Evolutionary conservation across 2,113 vertebrate species (phyloP), one percentile per base, ranked within the genome.

Genomic region (Myotis davidii): DNA sequence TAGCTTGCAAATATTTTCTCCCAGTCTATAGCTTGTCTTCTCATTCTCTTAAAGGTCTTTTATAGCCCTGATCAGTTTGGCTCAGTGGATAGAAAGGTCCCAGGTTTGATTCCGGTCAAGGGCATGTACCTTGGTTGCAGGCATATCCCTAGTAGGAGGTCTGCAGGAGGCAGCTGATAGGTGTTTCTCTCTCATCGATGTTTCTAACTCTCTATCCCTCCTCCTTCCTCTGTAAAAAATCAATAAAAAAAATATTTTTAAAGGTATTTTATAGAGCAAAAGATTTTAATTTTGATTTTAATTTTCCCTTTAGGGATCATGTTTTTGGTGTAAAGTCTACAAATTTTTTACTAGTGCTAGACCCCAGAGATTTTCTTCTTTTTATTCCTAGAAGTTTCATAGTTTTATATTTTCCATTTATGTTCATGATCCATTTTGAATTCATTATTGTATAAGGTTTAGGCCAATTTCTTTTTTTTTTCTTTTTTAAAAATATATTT

Each of bases 331-430:
- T 74, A 56, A 92, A 85, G n/a, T 85, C 54, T 25, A 85, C 81
- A 34, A 77, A 32, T 0, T n/a, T 79, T 90, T 73, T 85, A 25
- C 37, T 45, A 93, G 37, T 74, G 27, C 11, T 70, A 72, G 32
- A 23, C 25, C 29, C 13, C 34, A 39, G 90, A 81, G 8, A 67
- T 39, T 45, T 92, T 85, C 20, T 45, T 8, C 25, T 48, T 85
- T 77, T 92, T 59, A 56, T 70, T 14, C 9, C 17, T 56, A 50
- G 25, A 93, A 73, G 52, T 65, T 78, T 89, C 61, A 61, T 9
- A 85, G 34, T 56, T 91, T 85, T 64, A 69, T 56, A 61, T 64
- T 86, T 94, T 84, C 76, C 20, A 85, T 59, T 88, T 85, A 54
- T 32, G 32, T 74, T 56, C 21, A 50, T 42, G 37, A 85, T 50